phyloP scores from a whole-genome alignment of 92 coral and sea anemone genomes.

The Micromussa lordhowensis region DNA sequence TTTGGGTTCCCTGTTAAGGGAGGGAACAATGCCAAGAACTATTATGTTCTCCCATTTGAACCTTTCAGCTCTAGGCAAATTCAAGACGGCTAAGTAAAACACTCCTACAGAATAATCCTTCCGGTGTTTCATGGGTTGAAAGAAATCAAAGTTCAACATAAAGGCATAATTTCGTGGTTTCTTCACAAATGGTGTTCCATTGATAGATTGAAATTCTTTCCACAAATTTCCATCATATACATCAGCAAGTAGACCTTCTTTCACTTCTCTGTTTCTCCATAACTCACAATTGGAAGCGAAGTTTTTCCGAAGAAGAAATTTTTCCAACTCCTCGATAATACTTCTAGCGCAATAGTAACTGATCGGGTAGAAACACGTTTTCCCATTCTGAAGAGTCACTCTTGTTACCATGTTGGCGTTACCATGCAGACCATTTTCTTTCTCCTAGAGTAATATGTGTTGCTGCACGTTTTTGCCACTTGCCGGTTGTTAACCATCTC shows the following conservation, averaged over 20 bases:
- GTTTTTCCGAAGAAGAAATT: constrained; percentile 43
- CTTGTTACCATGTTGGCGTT: constrained; percentile 46
- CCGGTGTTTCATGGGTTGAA: constrained; percentile 73
- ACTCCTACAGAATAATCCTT: constrained; percentile 81
- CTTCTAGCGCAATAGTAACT: constrained; percentile 68
- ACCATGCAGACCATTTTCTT: constrained; percentile 52
- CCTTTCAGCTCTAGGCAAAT: constrained; percentile 53
- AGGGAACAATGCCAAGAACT: constrained; percentile 67
- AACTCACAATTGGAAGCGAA: constrained; percentile 57
- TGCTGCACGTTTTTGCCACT: constrained; percentile 52
- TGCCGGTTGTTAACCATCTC: constrained; percentile 53
- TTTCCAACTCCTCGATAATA: constrained; percentile 55
- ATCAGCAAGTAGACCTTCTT: constrained; percentile 52
- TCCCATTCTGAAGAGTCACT: constrained; percentile 50
- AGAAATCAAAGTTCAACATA: constrained; percentile 78
- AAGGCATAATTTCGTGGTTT: constrained; percentile 70
- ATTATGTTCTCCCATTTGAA: constrained; percentile 74
- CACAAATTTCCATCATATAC: constrained; percentile 70
- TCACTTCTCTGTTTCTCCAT: constrained; percentile 59
- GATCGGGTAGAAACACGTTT: constrained; percentile 64
- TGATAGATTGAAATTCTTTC: constrained; percentile 62
- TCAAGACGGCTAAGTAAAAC: constrained; percentile 58
- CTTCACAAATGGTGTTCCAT: constrained; percentile 60
- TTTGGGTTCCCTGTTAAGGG: constrained; percentile 56
- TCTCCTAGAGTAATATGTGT: constrained; percentile 30